phyloP scores from a whole-genome alignment of 2,888 invertebrate species.

The Glyphotaelius pellucidus region DNA sequence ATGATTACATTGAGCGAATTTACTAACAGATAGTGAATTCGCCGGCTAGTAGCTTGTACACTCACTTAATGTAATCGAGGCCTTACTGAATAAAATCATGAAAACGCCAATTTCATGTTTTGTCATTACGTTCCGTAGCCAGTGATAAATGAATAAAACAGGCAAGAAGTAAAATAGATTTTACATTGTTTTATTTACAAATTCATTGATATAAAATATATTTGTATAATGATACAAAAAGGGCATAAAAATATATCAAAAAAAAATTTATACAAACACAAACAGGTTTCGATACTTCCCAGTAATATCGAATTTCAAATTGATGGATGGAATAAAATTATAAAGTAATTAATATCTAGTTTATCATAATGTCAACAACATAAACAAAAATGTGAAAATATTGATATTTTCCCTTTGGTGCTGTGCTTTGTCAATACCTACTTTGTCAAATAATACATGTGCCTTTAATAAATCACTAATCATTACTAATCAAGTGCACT shows the following conservation, averaged over 20 bases:
- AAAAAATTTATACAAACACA: neutral
- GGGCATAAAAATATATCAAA: neutral
- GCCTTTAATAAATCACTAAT: neutral
- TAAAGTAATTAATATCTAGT: neutral
- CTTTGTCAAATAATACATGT: neutral
- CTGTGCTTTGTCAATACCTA: neutral
- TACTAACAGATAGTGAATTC: too few relatives aligned
- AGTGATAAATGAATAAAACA: neutral
- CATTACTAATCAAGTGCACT: neutral
- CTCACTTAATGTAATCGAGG: too few relatives aligned
- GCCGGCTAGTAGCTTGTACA: too few relatives aligned
- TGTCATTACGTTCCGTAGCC: neutral
- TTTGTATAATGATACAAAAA: neutral
- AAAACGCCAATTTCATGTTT: neutral
- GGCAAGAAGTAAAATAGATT: neutral
- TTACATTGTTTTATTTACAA: neutral
- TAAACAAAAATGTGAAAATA: neutral
- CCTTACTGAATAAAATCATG: neutral
- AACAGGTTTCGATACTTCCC: neutral
- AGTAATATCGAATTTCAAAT: neutral
- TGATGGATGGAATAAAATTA: neutral
- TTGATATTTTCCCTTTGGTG: neutral
- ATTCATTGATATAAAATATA: neutral
- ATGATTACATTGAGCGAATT: too few relatives aligned
- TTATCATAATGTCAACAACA: neutral